These are phyloP conservation scores for Diabrotica balteata DNA, from an alignment of 2,888 invertebrate species.

Conservation along the genomic window DNA sequence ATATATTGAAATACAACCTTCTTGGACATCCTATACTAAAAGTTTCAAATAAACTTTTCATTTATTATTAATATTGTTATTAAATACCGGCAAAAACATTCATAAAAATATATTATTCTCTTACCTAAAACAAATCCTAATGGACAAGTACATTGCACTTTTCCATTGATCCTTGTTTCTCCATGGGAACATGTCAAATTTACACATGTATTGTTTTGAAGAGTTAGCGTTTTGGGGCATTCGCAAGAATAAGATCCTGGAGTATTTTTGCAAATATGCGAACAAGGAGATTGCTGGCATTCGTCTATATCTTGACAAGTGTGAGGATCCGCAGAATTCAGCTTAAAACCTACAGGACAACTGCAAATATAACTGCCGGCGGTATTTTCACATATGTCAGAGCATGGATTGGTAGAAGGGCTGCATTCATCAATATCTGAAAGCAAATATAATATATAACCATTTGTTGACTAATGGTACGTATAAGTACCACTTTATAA, in stretches of 20 bases:
- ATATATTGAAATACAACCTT: no score
- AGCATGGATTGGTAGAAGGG: slow-evolving; percentile 58
- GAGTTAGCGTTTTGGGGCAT: slow-evolving; percentile 48
- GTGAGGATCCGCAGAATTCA: slow-evolving; percentile 49
- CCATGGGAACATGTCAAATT: slow-evolving; percentile 55
- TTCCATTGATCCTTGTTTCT: slow-evolving; percentile 50
- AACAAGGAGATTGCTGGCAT: slow-evolving; percentile 59
- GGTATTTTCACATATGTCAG: slow-evolving; percentile 64
- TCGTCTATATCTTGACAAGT: slow-evolving; percentile 58
- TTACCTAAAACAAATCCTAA: slow-evolving; percentile 56
- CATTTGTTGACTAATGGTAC: no score
- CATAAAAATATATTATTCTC: background rate
- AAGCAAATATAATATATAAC: slow-evolving; percentile 41
- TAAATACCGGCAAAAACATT: background rate
- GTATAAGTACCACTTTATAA: no score
- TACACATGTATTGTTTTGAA: slow-evolving; percentile 51
- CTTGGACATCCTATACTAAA: no score
- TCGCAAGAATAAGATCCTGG: slow-evolving; percentile 68
- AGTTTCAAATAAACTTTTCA: background rate
- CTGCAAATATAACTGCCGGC: slow-evolving; percentile 65
- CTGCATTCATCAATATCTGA: slow-evolving; percentile 60
- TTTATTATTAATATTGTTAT: background rate
- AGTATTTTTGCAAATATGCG: slow-evolving; percentile 67
- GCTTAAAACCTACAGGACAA: slow-evolving; percentile 63
- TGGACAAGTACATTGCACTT: slow-evolving; percentile 58